Base-by-base conservation (phyloP, 2,888 invertebrate species). In the Rhimphoctona megacephalus region DNA sequence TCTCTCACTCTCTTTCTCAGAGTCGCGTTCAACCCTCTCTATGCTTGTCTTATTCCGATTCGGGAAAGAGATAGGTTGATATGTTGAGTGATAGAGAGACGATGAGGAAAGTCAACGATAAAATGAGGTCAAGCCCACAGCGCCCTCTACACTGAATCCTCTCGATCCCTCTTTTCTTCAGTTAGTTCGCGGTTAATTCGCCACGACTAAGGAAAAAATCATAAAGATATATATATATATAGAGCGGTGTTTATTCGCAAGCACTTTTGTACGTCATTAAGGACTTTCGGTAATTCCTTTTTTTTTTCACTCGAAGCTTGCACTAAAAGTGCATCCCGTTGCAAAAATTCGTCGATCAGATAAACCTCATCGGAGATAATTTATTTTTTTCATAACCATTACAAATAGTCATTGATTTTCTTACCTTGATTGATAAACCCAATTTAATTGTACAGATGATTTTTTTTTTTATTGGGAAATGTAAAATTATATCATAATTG, bases 71-170 rank as follows among this genome's bases (percentile, higher is more conserved):
- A 83, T 76, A 70, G 74, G 36, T 14, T 76, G 78, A 83, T 66
- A 69, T 17, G 39, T 66, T 36, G 67, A 46, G 52, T 52, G 52
- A 81, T 67, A 22, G 78, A 78, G 66, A 74, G 73, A 76, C 39
- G 36, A 76, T 49, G 81, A 76, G 43, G 25, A 85, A 74, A 92
- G 90, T 90, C 89, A 89, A 85, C 86, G 89, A 91, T 90, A 91
- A 87, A 92, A 91, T 88, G 91, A 89, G 93, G 93, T 92, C 93
- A 92, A 92, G 89, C 90, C 90, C 81, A 67, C 61, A 88, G 90
- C 87, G 90, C 88, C 88, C 83, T 88, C 89, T 70, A 76, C 39
- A 46, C 76, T 33, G 49, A 22, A 77, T 66, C 76, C 76, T 77
- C 89, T 89, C 89, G 89, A 39, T 46, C 69, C 57, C 83, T 73